Conservation (phyloP, 2,888 invertebrate species). For the Polymixis flavicincta region DNA sequence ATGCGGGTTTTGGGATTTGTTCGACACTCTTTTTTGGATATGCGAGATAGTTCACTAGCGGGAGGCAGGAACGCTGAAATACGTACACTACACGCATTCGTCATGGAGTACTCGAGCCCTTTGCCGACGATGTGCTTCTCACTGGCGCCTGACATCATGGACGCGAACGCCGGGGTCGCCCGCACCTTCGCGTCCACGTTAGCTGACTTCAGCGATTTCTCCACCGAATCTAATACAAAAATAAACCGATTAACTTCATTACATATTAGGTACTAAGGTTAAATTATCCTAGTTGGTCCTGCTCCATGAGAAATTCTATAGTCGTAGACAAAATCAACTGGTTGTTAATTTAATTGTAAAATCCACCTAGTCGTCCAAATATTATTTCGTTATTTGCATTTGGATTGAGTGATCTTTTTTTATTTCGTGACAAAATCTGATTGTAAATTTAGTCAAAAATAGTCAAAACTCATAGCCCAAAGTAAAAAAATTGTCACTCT, state of each 20-base stretch:
- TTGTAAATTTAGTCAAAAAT: no score
- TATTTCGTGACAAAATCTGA: no score
- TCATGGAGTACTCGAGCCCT: conserved; percentile 96
- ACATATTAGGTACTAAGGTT: background rate
- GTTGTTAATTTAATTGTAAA: no score
- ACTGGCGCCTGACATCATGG: conserved; percentile 94
- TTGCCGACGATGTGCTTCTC: conserved; percentile 97
- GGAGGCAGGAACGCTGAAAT: background rate
- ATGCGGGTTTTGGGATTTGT: background rate
- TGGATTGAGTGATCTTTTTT: no score
- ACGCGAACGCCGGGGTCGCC: conserved; percentile 93
- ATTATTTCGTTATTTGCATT: no score
- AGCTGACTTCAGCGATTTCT: conserved; percentile 89
- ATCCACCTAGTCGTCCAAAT: no score
- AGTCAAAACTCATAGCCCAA: no score
- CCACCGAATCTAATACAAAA: conserved; percentile 87
- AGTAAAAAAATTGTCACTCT: no score
- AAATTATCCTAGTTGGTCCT: background rate
- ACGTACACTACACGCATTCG: conserved; percentile 91
- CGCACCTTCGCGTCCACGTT: conserved; percentile 86
- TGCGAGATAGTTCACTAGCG: background rate
- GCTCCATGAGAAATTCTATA: no score
- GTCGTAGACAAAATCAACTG: no score
- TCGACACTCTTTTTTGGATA: background rate
- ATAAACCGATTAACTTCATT: background rate